phyloP scores from a whole-genome alignment of 1,140 invertebrate species.

The Microplitis mediator region DNA sequence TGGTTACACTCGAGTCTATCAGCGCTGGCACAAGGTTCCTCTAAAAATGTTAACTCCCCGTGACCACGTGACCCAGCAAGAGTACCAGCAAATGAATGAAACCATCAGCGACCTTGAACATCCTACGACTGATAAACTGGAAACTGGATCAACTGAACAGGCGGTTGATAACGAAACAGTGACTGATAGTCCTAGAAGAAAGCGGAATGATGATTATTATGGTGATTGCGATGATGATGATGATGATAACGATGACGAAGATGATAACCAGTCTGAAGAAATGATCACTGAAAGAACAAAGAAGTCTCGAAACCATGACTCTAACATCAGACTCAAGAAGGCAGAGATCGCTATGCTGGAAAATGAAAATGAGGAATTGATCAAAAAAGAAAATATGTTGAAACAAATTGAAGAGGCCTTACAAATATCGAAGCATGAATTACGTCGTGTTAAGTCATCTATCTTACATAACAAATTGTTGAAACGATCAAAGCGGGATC shows the following conservation, averaged over 20 bases:
- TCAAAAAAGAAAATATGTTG: conserved; percentile 19
- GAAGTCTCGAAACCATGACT: background rate
- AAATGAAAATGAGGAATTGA: conserved; percentile 10
- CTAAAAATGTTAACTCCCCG: no score
- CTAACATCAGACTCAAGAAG: background rate
- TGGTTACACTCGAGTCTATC: no score
- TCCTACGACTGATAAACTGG: no score
- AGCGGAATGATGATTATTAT: conserved; percentile 10
- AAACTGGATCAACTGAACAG: no score
- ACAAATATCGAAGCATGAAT: background rate
- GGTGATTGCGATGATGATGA: conserved; percentile 17
- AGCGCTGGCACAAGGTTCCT: no score
- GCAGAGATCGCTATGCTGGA: conserved; percentile 8
- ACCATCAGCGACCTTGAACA: no score
- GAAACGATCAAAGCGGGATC: no score
- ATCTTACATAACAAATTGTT: background rate
- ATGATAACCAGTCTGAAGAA: background rate
- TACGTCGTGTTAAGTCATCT: background rate
- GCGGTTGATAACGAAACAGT: no score
- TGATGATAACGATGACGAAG: conserved; percentile 17
- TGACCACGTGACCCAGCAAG: no score
- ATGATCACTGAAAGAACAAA: background rate
- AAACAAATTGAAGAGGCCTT: conserved; percentile 6
- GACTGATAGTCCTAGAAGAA: background rate
- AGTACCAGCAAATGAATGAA: no score